Evolutionary conservation across 2,113 vertebrate species (phyloP).

Genomic region (Chrysochloris asiatica): DNA sequence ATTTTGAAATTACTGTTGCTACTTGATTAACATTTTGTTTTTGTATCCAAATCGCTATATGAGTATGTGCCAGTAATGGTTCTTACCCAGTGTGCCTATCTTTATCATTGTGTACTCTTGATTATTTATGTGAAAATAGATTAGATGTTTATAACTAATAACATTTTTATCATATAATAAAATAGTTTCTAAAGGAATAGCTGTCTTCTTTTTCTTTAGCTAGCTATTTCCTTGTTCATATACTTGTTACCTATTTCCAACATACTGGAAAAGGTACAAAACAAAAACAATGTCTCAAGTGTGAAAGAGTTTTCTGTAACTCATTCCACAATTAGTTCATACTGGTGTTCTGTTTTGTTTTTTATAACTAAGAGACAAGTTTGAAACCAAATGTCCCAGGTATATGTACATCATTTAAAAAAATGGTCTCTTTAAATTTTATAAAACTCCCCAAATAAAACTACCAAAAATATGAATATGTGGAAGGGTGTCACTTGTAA

Average conservation of each 20-base stretch:
- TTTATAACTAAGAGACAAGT: background rate
- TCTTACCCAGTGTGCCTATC: conserved; percentile 2
- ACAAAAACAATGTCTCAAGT: too few species aligned
- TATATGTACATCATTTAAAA: conserved; percentile 50
- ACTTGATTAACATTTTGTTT: background rate
- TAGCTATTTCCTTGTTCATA: conserved; percentile 1
- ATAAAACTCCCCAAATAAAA: too few species aligned
- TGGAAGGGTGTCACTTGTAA: background rate
- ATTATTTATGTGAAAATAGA: conserved; percentile 45
- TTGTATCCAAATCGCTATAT: background rate
- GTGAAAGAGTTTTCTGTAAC: too few species aligned
- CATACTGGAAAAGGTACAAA: background rate
- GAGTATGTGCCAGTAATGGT: background rate
- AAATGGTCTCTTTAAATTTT: too few species aligned
- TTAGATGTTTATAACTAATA: conserved; percentile 49
- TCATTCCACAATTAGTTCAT: background rate
- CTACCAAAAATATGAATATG: background rate
- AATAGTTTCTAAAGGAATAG: conserved; percentile 53
- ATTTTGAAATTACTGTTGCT: background rate
- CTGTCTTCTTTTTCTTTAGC: background rate
- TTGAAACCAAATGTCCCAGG: conserved; percentile 19
- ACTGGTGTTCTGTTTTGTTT: background rate
- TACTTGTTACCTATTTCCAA: background rate
- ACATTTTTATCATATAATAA: conserved; percentile 60
- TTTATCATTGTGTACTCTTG: background rate